Evolutionary conservation across 2,797 vertebrate genomes (phyloP).

Genomic region (Pipistrellus nathusii): DNA sequence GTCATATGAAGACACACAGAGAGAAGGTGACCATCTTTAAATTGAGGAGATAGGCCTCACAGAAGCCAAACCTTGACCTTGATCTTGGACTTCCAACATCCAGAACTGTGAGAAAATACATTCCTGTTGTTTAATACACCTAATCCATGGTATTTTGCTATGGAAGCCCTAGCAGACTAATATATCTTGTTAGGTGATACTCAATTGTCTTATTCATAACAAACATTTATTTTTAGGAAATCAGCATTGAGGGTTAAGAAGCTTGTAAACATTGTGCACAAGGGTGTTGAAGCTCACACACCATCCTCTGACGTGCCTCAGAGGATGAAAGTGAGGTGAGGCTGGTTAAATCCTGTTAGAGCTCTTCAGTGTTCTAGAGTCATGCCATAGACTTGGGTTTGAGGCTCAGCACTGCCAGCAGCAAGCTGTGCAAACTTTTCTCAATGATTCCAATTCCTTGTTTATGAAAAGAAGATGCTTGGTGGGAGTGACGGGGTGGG

Average conservation of each 20-base stretch:
- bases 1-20: not conserved
- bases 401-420: not conserved
- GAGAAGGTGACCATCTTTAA: not conserved
- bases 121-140: not conserved
- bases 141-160: not conserved
- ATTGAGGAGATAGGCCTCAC: not conserved
- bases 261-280: not conserved
- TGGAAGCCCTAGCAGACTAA: not conserved
- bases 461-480: not conserved
- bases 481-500: fast-evolving
- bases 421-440: not conserved
- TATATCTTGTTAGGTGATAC: not conserved
- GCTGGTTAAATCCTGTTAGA: not conserved
- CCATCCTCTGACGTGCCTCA: not conserved
- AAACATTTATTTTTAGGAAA: not conserved
- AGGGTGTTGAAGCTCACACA: not conserved
- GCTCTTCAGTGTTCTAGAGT: not conserved
- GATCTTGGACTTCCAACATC: not conserved
- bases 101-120: not conserved
- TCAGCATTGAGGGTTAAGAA: not conserved
- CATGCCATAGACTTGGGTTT: not conserved
- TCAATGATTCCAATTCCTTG: not conserved
- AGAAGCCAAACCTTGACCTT: not conserved
- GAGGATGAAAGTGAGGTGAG: not conserved
- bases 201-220: slow-evolving; percentile 4